Evolutionary conservation across 2,888 invertebrate genomes (phyloP).

Genomic region (Troides oblongomaculatus): DNA sequence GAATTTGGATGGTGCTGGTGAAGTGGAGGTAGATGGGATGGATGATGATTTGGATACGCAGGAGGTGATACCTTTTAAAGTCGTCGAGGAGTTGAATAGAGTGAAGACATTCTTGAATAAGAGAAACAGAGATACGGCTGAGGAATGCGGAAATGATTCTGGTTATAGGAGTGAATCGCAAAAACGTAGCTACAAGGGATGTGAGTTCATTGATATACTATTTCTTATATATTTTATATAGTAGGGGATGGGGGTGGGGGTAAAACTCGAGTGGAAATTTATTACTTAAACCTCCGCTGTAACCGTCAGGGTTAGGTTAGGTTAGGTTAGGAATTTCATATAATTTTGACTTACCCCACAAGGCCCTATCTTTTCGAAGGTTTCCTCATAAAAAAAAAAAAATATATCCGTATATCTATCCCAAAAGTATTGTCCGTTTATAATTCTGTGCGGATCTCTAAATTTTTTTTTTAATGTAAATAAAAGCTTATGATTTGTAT

Average conservation of each 20-base stretch:
- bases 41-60: constrained; percentile 33
- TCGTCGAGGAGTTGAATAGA: constrained; percentile 61
- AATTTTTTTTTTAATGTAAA: no score
- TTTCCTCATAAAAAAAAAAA: no score
- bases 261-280: not conserved
- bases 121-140: constrained; percentile 36
- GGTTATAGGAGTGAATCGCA: constrained; percentile 61
- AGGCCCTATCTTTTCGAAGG: no score
- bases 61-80: constrained; percentile 59
- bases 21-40: not conserved
- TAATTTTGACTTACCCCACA: no score
- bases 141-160: constrained; percentile 47
- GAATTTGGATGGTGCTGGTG: not conserved
- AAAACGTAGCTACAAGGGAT: constrained; percentile 37
- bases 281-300: not conserved
- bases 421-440: no score
- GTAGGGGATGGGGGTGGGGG: not conserved
- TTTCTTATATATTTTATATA: not conserved
- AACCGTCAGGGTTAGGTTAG: no score
- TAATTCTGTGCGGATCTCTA: no score
- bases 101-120: constrained; percentile 51
- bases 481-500: no score
- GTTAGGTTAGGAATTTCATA: no score
- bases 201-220: constrained; percentile 36
- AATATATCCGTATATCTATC: no score